These are phyloP conservation scores for Xestia rhomboidea DNA, from an alignment of 2,888 invertebrate species.

Conservation along the genomic window DNA sequence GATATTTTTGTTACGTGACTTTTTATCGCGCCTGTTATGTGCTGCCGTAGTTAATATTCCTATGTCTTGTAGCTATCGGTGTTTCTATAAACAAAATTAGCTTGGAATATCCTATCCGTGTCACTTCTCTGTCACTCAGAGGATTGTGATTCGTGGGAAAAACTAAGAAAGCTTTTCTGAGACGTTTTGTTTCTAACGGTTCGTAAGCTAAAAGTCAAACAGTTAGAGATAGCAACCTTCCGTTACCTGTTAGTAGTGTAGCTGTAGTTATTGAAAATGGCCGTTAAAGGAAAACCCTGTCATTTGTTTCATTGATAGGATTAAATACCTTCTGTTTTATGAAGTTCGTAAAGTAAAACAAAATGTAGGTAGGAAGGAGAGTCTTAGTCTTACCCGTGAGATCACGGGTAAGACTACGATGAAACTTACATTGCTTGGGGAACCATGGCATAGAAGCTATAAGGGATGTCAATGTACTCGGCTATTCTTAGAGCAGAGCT, in stretches of 20 bases:
- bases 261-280: no score
- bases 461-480: no score
- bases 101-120: no score
- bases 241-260: no score
- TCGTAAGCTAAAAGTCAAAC: no score
- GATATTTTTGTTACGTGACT: constrained; percentile 28
- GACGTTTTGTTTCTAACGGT: no score
- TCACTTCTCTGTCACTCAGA: no score
- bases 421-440: not conserved
- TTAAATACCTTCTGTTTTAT: not conserved
- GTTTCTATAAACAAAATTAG: no score
- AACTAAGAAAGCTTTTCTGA: no score
- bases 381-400: not conserved
- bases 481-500: not conserved
- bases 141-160: no score
- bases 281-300: not conserved
- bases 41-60: not conserved
- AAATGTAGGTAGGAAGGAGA: not conserved
- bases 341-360: not conserved
- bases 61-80: no score
- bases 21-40: constrained; percentile 6
- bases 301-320: not conserved
- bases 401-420: not conserved
- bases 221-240: no score
- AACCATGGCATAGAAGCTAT: not conserved